A percentile compares a stretch with the other conserved stretches of the same genome.
These are phyloP conservation scores for Microcebus jonahi DNA, from an alignment of 2,113 vertebrate species.

Conservation along the genomic window DNA sequence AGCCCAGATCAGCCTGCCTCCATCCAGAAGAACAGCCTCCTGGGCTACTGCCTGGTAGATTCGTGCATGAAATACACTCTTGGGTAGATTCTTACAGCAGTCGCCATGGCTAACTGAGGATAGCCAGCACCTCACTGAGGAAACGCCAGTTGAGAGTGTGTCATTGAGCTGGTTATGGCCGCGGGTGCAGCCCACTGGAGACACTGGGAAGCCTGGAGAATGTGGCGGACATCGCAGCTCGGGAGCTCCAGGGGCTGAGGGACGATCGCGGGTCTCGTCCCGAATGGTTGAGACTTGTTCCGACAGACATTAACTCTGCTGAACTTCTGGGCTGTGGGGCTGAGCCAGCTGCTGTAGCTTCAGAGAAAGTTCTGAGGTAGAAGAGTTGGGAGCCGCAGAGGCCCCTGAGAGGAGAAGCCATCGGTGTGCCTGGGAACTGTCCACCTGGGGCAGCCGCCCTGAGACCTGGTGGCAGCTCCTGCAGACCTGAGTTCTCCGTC, in stretches of 20 bases:
- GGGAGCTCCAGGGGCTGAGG: neutral
- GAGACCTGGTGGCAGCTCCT: neutral
- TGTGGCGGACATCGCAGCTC: rapidly evolving
- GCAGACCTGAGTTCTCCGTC: rapidly evolving
- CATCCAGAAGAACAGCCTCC: neutral
- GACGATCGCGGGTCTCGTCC: rapidly evolving
- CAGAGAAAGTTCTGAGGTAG: neutral
- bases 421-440: rapidly evolving
- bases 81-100: neutral
- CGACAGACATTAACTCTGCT: rapidly evolving
- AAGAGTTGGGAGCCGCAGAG: neutral
- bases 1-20: neutral
- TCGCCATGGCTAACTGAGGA: neutral
- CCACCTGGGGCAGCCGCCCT: too few relatives aligned
- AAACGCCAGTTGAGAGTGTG: neutral
- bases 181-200: neutral
- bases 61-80: neutral
- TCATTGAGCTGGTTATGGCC: neutral
- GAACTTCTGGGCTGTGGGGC: neutral
- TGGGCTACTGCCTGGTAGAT: neutral
- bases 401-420: too few relatives aligned
- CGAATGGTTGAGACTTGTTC: neutral
- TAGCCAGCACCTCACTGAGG: neutral
- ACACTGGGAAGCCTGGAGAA: neutral
- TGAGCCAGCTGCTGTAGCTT: neutral